Evolutionary conservation across 1,140 invertebrate species (phyloP).

Genomic region (Chrysomallon squamiferum): DNA sequence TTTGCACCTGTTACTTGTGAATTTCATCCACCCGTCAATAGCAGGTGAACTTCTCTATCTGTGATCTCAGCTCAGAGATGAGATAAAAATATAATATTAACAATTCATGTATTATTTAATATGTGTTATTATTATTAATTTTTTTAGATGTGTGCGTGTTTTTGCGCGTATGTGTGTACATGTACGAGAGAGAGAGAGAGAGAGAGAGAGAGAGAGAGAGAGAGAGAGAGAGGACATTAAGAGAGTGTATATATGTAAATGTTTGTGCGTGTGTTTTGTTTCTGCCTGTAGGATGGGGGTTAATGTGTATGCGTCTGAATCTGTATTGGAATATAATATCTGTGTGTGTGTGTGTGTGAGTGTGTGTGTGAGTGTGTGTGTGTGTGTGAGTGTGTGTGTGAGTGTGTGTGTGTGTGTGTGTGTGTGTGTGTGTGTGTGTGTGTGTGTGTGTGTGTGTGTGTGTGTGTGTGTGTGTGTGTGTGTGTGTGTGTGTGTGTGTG

Average conservation of each 20-base stretch:
- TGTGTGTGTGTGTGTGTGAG: background rate
- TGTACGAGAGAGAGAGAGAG: too few relatives aligned
- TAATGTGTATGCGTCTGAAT: too few relatives aligned
- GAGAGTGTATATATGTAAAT: too few relatives aligned
- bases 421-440: slow-evolving; percentile 8
- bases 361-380: slow-evolving; percentile 3
- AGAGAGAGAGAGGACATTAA: background rate
- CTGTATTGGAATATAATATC: background rate
- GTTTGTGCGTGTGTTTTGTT: background rate
- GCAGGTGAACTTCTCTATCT: too few relatives aligned
- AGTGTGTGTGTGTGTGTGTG: background rate
- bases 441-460: too few relatives aligned
- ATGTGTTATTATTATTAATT: background rate
- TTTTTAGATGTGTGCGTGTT: background rate
- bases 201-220: background rate
- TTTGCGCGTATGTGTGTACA: background rate
- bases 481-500: background rate
- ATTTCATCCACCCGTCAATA: too few relatives aligned
- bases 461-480: background rate
- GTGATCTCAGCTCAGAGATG: too few relatives aligned
- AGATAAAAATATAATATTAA: background rate
- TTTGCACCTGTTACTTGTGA: too few relatives aligned
- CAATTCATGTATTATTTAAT: background rate
- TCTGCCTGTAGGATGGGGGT: background rate
- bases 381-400: background rate